Conservation (phyloP, 1,140 invertebrate genomes). For the Diorhabda carinulata region DNA sequence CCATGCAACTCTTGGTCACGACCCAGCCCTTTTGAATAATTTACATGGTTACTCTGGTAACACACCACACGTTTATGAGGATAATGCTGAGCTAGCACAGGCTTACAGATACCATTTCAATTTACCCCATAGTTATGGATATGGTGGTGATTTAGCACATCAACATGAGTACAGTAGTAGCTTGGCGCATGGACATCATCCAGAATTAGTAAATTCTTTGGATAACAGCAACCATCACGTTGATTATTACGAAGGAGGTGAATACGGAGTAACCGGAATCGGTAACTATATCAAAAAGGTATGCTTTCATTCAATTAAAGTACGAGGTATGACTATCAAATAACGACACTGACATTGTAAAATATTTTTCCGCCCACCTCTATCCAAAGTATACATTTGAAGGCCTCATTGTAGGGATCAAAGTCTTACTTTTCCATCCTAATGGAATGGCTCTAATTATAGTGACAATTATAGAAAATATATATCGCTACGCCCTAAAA, state of each 20-base stretch:
- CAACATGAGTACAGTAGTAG: not conserved
- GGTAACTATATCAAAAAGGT: not conserved
- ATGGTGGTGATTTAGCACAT: not conserved
- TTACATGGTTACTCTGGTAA: not conserved
- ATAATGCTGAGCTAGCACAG: not conserved
- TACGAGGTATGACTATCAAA: no score
- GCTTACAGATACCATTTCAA: not conserved
- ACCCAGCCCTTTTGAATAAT: not conserved
- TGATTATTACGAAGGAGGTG: not conserved
- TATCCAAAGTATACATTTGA: not conserved
- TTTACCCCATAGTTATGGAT: not conserved
- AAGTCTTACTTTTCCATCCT: not conserved
- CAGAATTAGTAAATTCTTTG: not conserved
- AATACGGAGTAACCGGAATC: not conserved
- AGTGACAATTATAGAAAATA: not conserved
- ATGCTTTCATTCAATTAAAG: not conserved
- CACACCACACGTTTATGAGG: not conserved
- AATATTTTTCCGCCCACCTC: not conserved
- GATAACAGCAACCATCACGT: not conserved
- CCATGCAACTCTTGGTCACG: not conserved
- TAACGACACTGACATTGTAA: not conserved
- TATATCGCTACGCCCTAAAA: not conserved
- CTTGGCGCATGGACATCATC: not conserved
- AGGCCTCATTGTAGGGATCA: not conserved
- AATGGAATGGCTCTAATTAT: not conserved